Conservation (phyloP, 1,140 invertebrate species). For the Riptortus pedestris region DNA sequence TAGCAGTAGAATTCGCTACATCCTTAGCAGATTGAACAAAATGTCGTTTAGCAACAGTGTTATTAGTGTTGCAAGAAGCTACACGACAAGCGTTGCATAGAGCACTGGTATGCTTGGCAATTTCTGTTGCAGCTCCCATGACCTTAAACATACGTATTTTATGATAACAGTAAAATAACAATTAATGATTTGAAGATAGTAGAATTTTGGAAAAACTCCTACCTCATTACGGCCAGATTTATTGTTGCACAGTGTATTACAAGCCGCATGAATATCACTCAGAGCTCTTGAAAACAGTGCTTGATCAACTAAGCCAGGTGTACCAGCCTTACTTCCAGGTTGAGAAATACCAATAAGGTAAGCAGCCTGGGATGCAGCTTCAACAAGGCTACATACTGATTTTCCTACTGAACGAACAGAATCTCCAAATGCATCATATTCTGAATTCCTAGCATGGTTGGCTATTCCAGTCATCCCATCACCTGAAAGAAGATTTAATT, state of each 20-base stretch:
- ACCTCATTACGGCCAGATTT: conserved; percentile 70
- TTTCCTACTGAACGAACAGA: conserved; percentile 72
- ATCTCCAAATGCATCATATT: conserved; percentile 77
- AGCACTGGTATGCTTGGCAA: conserved; percentile 92
- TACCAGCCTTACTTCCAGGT: conserved; percentile 77
- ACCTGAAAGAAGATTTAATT: conserved; percentile 41
- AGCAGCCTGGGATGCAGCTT: conserved; percentile 85
- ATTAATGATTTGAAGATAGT: neutral
- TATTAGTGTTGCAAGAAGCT: conserved; percentile 82
- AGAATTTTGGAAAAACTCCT: conserved; percentile 1
- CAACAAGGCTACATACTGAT: conserved; percentile 85
- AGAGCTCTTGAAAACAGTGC: conserved; percentile 77
- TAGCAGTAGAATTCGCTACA: conserved; percentile 91
- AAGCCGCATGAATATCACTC: conserved; percentile 79
- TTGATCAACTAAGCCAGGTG: conserved; percentile 84
- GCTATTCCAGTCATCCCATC: conserved; percentile 92
- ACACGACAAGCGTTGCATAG: conserved; percentile 88
- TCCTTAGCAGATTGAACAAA: conserved; percentile 97
- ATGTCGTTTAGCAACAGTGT: conserved; percentile 88
- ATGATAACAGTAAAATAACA: neutral
- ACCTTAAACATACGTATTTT: conserved; percentile 43
- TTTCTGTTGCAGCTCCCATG: conserved; percentile 79
- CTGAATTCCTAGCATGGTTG: conserved; percentile 76
- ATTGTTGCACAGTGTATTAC: conserved; percentile 64
- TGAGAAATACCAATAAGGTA: conserved; percentile 91